Conservation (phyloP, 2,888 invertebrate genomes). For the Incurvaria masculella region DNA sequence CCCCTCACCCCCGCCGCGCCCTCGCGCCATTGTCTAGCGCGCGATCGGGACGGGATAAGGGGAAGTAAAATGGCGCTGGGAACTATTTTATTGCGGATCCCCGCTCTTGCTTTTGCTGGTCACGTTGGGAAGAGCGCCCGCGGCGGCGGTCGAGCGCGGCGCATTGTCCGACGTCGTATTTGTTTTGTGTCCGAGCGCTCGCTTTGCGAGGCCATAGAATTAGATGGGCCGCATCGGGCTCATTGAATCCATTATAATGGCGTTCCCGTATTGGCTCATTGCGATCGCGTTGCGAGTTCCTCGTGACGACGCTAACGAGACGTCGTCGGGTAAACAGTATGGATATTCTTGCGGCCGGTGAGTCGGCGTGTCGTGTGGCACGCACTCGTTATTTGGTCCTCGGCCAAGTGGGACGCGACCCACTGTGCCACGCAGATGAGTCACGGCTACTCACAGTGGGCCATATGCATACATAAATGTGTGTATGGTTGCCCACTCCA, state of each 20-base stretch:
- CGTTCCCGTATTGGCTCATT: no score
- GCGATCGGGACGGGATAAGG: slow-evolving; percentile 49
- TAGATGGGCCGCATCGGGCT: neutral
- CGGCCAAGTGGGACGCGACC: neutral
- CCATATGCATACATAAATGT: no score
- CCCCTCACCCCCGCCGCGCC: slow-evolving; percentile 24
- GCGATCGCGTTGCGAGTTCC: no score
- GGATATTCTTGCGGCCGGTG: neutral
- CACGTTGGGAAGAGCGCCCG: neutral
- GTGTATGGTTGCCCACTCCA: no score
- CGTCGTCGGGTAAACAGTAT: neutral
- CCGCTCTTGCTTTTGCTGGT: slow-evolving; percentile 38
- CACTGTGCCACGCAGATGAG: neutral
- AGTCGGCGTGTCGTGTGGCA: neutral
- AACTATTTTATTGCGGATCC: slow-evolving; percentile 46
- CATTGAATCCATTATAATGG: no score
- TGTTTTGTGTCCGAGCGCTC: neutral
- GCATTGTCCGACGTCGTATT: neutral
- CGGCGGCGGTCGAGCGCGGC: neutral
- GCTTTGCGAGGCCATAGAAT: neutral
- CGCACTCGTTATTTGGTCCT: neutral
- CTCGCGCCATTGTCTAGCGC: slow-evolving; percentile 45
- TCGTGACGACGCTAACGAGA: neutral
- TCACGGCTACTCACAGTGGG: no score
- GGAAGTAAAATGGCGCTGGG: slow-evolving; percentile 38